These are phyloP conservation scores for Drosophila parthenogenetica DNA, from an alignment of 2,888 invertebrate species.

Conservation along the genomic window DNA sequence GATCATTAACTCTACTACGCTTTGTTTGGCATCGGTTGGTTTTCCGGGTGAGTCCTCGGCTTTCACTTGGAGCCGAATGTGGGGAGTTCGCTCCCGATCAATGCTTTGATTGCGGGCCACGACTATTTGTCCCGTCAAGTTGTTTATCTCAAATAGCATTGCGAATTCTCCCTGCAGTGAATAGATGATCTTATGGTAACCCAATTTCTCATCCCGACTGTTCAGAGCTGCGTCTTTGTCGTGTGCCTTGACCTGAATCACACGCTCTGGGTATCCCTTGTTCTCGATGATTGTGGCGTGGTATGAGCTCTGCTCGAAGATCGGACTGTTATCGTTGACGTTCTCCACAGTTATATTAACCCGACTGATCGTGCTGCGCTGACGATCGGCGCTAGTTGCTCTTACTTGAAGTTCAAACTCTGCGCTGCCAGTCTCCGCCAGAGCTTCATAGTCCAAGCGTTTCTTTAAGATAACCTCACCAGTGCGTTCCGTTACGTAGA, in stretches of 20 bases:
- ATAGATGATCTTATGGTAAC: constrained; percentile 90
- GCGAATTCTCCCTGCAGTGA: constrained; percentile 90
- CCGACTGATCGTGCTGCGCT: constrained; percentile 88
- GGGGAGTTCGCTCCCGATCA: constrained; percentile 90
- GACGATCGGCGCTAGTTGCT: constrained; percentile 85
- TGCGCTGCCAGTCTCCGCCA: constrained; percentile 83
- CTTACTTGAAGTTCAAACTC: constrained; percentile 86
- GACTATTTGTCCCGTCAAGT: constrained; percentile 89
- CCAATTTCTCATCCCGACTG: constrained; percentile 86
- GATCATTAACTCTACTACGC: constrained; percentile 88
- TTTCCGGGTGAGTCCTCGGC: constrained; percentile 92
- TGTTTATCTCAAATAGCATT: constrained; percentile 90
- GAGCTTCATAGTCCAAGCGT: constrained; percentile 91
- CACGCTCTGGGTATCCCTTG: constrained; percentile 88
- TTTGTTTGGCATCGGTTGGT: constrained; percentile 88
- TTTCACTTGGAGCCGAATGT: constrained; percentile 89
- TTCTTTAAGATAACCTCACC: constrained; percentile 91
- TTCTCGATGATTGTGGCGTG: constrained; percentile 90
- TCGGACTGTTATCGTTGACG: constrained; percentile 91
- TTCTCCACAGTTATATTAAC: constrained; percentile 90
- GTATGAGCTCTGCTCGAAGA: constrained; percentile 89
- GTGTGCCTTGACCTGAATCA: constrained; percentile 89
- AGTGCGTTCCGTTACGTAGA: constrained; percentile 88
- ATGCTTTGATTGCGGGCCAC: constrained; percentile 88
- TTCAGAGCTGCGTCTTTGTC: constrained; percentile 89